Evolutionary conservation across 2,113 vertebrate genomes (phyloP).

Genomic region (Camelus dromedarius): DNA sequence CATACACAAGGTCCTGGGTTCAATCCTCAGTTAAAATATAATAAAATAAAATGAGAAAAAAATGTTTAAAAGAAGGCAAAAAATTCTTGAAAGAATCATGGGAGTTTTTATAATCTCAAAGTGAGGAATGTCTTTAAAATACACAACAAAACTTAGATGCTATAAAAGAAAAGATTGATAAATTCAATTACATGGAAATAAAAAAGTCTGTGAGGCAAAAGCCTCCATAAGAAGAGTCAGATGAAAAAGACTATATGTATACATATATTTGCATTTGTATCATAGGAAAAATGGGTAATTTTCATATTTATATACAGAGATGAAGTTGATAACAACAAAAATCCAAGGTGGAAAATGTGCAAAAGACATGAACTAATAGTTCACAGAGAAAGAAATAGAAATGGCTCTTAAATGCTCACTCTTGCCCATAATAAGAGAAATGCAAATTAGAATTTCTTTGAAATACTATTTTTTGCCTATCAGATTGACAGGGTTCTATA

Average conservation of each 20-base stretch:
- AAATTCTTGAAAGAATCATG: background rate
- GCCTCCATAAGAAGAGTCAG: background rate
- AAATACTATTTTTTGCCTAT: background rate
- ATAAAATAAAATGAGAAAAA: too few species aligned
- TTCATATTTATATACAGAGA: background rate
- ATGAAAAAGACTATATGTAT: background rate
- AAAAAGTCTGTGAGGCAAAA: conserved; percentile 7
- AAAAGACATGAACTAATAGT: background rate
- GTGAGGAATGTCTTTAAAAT: background rate
- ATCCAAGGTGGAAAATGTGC: background rate
- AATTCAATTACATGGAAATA: background rate
- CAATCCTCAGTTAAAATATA: too few species aligned
- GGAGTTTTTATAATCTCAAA: conserved; percentile 25
- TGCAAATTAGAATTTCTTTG: conserved; percentile 8
- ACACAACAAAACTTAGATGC: background rate
- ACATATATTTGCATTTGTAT: background rate
- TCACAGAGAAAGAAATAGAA: conserved; percentile 40
- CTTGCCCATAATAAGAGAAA: conserved; percentile 8
- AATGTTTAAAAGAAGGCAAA: background rate
- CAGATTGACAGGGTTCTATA: background rate
- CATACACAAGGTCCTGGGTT: too few species aligned
- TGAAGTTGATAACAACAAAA: conserved; percentile 10
- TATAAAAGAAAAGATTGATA: conserved; percentile 44
- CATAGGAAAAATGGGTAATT: background rate
- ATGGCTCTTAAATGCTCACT: conserved; percentile 14